phyloP scores from a whole-genome alignment of 1,140 invertebrate genomes.

The Euwallacea fornicatus region DNA sequence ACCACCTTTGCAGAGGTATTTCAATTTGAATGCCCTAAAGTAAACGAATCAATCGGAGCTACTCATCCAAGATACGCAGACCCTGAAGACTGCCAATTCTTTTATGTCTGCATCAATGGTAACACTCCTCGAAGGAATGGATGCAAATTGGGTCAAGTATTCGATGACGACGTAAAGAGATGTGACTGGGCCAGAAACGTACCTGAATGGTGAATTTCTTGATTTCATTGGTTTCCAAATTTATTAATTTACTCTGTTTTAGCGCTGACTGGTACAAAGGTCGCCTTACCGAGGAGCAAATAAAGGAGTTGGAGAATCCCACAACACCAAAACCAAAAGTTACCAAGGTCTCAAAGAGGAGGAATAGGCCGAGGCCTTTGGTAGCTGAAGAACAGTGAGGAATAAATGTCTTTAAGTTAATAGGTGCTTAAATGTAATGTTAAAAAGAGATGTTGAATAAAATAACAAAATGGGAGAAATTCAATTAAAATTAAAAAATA shows the following conservation, averaged over 20 bases:
- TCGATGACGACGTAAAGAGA: slow-evolving; percentile 77
- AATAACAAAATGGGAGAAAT: too few relatives aligned
- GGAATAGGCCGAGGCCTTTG: slow-evolving; percentile 48
- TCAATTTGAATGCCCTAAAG: slow-evolving; percentile 80
- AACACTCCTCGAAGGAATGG: slow-evolving; percentile 78
- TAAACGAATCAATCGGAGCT: slow-evolving; percentile 68
- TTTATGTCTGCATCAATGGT: slow-evolving; percentile 89
- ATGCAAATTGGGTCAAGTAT: slow-evolving; percentile 88
- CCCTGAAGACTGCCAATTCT: slow-evolving; percentile 88
- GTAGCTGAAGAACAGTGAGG: slow-evolving; percentile 17
- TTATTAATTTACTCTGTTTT: slow-evolving; percentile 43
- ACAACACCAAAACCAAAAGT: slow-evolving; percentile 63
- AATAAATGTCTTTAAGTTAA: too few relatives aligned
- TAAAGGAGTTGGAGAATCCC: slow-evolving; percentile 77
- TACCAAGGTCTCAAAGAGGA: slow-evolving; percentile 60
- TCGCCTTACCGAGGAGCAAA: slow-evolving; percentile 75
- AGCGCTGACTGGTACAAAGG: slow-evolving; percentile 87
- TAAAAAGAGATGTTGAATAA: too few relatives aligned
- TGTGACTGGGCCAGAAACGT: slow-evolving; percentile 90
- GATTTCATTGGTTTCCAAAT: neutral
- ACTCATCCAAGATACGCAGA: slow-evolving; percentile 86
- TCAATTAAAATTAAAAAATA: neutral
- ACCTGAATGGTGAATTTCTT: slow-evolving; percentile 76
- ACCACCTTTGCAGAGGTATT: slow-evolving; percentile 67
- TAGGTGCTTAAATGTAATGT: too few relatives aligned